A percentile compares a stretch with the other conserved stretches of the same genome.
Conservation (phyloP, 2,888 invertebrate species). For the Invenusta paracnida region DNA sequence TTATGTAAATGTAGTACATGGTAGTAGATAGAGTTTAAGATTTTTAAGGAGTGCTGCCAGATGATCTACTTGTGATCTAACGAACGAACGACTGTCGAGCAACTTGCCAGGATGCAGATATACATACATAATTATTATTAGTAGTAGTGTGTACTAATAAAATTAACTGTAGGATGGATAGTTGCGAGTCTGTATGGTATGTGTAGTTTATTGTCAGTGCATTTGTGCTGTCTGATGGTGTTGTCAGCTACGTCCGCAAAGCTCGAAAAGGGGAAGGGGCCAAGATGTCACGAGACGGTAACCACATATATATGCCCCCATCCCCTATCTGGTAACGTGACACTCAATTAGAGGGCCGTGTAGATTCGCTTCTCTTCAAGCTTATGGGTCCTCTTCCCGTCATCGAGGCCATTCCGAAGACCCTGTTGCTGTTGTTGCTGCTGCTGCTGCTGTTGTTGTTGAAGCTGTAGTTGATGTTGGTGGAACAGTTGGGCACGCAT, state of each 20-base stretch:
- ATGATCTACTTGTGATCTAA: conserved; percentile 12
- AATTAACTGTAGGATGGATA: too few species aligned
- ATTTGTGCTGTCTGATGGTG: too few species aligned
- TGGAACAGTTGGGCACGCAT: conserved; percentile 3
- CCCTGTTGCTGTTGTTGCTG: neutral
- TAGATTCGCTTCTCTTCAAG: neutral
- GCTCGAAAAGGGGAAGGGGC: too few species aligned
- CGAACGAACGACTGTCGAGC: too few species aligned
- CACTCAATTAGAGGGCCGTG: conserved; percentile 6
- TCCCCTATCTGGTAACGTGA: neutral
- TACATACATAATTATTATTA: too few species aligned
- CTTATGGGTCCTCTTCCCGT: neutral
- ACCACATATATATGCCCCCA: neutral
- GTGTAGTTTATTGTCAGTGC: too few species aligned
- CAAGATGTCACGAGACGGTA: neutral
- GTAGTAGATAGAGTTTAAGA: too few species aligned
- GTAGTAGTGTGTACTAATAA: too few species aligned
- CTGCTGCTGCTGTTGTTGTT: neutral
- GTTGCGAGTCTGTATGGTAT: too few species aligned
- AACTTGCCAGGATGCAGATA: too few species aligned
- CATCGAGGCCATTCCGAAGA: neutral
- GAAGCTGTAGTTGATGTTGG: neutral
- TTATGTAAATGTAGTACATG: too few species aligned
- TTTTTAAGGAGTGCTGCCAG: conserved; percentile 22
- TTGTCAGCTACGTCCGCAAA: too few species aligned